Evolutionary conservation across 2,888 invertebrate species (phyloP), one percentile per base, ranked within the genome.

Genomic region (Papilio protenor): DNA sequence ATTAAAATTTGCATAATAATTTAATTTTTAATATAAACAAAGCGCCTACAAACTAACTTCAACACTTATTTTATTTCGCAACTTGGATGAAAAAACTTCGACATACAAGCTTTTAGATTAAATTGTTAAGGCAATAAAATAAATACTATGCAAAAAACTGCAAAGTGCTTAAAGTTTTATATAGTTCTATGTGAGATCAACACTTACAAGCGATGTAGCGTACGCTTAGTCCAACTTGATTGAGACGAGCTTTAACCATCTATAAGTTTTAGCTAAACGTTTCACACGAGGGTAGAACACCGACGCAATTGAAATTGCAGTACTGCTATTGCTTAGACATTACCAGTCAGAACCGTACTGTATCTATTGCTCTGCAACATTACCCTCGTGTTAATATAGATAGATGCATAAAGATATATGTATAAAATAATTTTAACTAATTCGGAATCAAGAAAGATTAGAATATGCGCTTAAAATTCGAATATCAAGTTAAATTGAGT

Each of bases 171-270:
- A 72, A 71, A 59, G 76, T 57, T 61, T 77, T 66, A 55, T 23
- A 77, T 11, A 64, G 66, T 77, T 73, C n/a, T n/a, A n/a, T n/a
- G n/a, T n/a, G n/a, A n/a, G 21, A 71, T 49, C 72, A 55, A 72
- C 72, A 77, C 64, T 52, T 72, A 72, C 61, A 47, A 52, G 49
- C n/a, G 11, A 52, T 75, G 18, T 18, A 45, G 57, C 10, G 18
- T 18, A n/a, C 23, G n/a, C 57, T 59, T 45, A 47, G 18, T 47
- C 27, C n/a, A 57, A 71, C 71, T 76, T 49, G 71, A 71, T 70
- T 59, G 71, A 55, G 40, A 49, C n/a, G 47, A 71, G 10, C 14
- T 59, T 45, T 18, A 49, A 21, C 57, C 33, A 10, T 33, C 33
- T 40, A 8, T 8, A 40, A 40, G 40, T 40, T 40, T 14, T 33